phyloP scores from a whole-genome alignment of 2,113 vertebrate species.

The Phalacrocorax aristotelis region DNA sequence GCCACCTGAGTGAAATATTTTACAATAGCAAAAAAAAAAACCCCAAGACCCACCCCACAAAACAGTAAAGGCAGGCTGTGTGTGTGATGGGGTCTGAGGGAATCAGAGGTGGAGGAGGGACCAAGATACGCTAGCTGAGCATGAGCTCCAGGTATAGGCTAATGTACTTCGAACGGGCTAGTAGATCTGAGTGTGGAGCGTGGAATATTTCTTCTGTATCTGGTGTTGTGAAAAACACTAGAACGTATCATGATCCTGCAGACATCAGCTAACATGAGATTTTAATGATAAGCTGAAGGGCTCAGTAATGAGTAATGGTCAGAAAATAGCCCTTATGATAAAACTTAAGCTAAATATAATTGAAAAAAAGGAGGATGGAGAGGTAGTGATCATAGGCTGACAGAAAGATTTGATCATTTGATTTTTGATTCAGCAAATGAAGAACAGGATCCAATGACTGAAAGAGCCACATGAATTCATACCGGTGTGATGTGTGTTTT shows the following conservation, averaged over 20 bases:
- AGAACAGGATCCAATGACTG: background rate
- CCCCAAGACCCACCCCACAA: rapidly evolving
- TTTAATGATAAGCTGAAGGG: background rate
- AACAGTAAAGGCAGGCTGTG: too few relatives aligned
- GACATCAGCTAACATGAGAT: background rate
- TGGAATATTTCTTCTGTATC: background rate
- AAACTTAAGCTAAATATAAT: conserved; percentile 29
- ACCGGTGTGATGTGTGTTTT: background rate
- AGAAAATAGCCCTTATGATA: conserved; percentile 36
- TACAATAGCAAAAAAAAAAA: background rate
- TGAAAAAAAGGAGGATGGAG: background rate
- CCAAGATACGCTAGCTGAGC: background rate
- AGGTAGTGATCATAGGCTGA: background rate
- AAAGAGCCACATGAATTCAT: background rate
- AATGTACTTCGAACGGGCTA: background rate
- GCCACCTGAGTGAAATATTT: background rate
- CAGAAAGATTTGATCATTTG: background rate
- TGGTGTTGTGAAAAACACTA: background rate
- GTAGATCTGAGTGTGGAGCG: too few relatives aligned
- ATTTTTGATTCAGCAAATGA: background rate
- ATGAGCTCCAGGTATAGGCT: background rate
- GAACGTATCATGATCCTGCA: background rate
- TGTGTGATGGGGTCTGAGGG: background rate
- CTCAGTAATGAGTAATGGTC: conserved; percentile 28
- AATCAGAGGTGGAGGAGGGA: background rate